A percentile compares a stretch with the other conserved stretches of the same genome.
These are phyloP conservation scores for Siderastrea radians DNA, from an alignment of 92 coral and sea anemone genomes.

Conservation along the genomic window DNA sequence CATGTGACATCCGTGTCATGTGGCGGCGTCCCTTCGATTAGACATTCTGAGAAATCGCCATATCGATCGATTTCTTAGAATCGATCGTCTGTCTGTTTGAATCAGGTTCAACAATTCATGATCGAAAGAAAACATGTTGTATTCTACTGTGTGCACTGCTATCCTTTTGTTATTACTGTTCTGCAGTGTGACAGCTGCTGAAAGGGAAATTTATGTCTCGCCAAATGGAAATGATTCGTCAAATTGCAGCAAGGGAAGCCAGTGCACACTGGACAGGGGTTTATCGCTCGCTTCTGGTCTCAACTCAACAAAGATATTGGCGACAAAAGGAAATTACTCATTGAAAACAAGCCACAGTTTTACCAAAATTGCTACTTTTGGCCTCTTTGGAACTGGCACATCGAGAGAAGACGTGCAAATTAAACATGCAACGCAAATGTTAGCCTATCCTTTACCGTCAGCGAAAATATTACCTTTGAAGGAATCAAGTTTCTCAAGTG, in stretches of 20 bases:
- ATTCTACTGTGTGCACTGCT: neutral
- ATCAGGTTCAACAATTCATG: neutral
- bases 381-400: conserved; percentile 62
- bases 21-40: too few relatives aligned
- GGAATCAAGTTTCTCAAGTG: conserved; percentile 73
- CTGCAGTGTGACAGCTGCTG: neutral
- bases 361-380: conserved; percentile 61
- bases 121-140: neutral
- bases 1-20: too few relatives aligned
- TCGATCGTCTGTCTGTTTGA: neutral
- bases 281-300: conserved; percentile 49
- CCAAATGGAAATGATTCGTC: conserved; percentile 57
- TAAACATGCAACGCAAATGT: conserved; percentile 69
- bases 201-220: conserved; percentile 19
- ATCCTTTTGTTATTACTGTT: neutral
- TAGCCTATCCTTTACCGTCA: conserved; percentile 78
- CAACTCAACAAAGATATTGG: conserved; percentile 66
- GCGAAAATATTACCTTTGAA: conserved; percentile 73
- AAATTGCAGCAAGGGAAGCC: conserved; percentile 42
- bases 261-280: conserved; percentile 83
- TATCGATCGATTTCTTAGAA: neutral
- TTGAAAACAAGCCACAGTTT: conserved; percentile 70
- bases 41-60: too few relatives aligned
- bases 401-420: conserved; percentile 44
- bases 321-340: conserved; percentile 70